Conservation (phyloP, 2,113 vertebrate genomes). For the Ciconia stormi region DNA sequence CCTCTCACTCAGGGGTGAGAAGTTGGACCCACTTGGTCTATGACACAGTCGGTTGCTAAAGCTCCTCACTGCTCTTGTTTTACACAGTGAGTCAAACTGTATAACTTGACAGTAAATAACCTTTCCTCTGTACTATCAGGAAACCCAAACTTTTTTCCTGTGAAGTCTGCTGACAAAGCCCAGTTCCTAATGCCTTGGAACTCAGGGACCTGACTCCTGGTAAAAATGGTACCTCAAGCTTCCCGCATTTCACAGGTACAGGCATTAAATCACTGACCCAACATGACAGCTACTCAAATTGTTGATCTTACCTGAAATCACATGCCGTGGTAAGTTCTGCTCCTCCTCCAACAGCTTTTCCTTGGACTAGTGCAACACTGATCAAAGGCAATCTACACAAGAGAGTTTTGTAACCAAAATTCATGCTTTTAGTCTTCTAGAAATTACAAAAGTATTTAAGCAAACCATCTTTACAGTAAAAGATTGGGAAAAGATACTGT, state of each 20-base stretch:
- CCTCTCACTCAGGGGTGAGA: background rate
- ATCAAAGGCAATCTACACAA: slow-evolving; percentile 88
- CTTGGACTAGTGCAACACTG: slow-evolving; percentile 91
- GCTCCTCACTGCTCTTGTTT: background rate
- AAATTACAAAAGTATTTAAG: background rate
- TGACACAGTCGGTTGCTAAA: background rate
- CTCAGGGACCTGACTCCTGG: background rate
- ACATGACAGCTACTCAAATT: background rate
- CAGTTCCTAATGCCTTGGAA: background rate
- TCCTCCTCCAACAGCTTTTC: slow-evolving; percentile 90
- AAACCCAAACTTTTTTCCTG: background rate
- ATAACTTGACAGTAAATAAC: background rate
- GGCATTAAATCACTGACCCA: background rate
- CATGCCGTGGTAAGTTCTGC: slow-evolving; percentile 92
- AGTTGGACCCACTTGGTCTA: background rate
- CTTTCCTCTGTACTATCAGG: background rate
- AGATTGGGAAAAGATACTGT: background rate
- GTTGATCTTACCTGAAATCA: slow-evolving; percentile 88
- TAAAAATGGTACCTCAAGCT: background rate
- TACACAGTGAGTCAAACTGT: background rate
- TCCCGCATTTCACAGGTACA: background rate
- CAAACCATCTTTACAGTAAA: background rate
- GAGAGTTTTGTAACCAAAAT: background rate
- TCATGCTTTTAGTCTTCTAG: background rate
- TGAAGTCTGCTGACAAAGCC: background rate